Percentiles rank a stretch among this genome's conserved stretches.
Conservation (phyloP, 2,888 invertebrate genomes). For the Iphiclides podalirius region DNA sequence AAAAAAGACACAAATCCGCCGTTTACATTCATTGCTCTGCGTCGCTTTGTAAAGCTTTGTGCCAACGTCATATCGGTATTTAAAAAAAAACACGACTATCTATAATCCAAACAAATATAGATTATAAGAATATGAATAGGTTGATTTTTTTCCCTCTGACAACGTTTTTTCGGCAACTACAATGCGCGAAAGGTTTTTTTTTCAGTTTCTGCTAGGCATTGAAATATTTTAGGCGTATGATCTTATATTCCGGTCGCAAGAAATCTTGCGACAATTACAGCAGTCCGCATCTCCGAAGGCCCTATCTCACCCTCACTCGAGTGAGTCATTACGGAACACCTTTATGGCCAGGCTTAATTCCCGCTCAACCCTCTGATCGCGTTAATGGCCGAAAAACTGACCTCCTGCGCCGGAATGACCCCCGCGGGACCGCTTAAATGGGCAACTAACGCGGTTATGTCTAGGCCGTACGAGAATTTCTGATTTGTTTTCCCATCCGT, state of each 20-base stretch:
- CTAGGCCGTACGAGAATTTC: conserved; percentile 37
- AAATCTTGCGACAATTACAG: conserved; percentile 19
- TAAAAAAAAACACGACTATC: conserved; percentile 12
- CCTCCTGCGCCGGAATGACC: conserved; percentile 63
- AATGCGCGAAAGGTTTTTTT: neutral
- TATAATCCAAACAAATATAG: conserved; percentile 22
- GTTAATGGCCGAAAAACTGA: conserved; percentile 77
- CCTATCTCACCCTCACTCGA: conserved; percentile 40
- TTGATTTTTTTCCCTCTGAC: neutral
- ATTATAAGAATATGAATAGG: conserved; percentile 12
- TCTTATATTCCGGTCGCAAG: neutral
- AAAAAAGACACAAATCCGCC: conserved; percentile 33
- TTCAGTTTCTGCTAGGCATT: neutral
- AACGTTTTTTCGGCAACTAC: neutral
- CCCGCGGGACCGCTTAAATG: conserved; percentile 63
- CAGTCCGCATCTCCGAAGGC: conserved; percentile 2
- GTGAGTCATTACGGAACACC: conserved; percentile 70
- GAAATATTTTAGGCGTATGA: neutral
- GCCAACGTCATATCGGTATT: conserved; percentile 9
- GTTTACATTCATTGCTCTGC: conserved; percentile 34
- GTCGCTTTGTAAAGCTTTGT: conserved; percentile 25
- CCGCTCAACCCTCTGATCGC: conserved; percentile 61
- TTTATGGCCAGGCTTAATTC: conserved; percentile 69
- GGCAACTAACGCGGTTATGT: conserved; percentile 48
- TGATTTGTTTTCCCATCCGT: conserved; percentile 42